Evolutionary conservation across 2,888 invertebrate species (phyloP), one percentile per base, ranked within the genome.

Genomic region (Callinectes sapidus): DNA sequence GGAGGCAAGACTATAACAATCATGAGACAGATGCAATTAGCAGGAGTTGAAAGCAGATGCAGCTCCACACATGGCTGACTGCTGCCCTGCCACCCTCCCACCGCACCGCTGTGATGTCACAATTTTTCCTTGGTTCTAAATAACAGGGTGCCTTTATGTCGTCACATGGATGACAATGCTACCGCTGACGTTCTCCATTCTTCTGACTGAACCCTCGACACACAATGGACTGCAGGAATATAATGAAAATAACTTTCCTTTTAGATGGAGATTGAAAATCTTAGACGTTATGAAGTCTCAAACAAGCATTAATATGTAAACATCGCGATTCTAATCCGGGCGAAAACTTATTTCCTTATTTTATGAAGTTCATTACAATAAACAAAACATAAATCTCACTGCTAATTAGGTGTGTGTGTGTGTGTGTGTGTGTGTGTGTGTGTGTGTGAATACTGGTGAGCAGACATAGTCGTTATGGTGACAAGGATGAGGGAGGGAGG

Each of bases 341-440:
- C 77, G 32, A 81, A 81, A 28, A 35, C 77, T 81, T 0, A 81
- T 81, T 35, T 35, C 1, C 14, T 81, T 81, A 14, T 23, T 81
- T 35, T 16, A 13, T 32, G 35, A 81, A 35, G 81, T 28, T 35
- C 35, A 81, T 81, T 81, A 81, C 16, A 81, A 81, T 32, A 81
- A 35, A 81, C 81, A 35, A 18, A 81, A 35, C 35, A 81, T 16
- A 35, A 81, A 2, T 35, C 81, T 35, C 14, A 13, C 18, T 18
- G 35, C 35, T 81, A 35, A 81, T 81, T 35, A 81, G 81, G 35
- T 18, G 81, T 81, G 35, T 35, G 32, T 81, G 77, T 81, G 32
- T 81, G 77, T 35, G 32, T 32, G 81, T 81, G 81, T 81, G 81
- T 35, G 32, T 32, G 81, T 81, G 81, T 81, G 81, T 81, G 81